phyloP scores from a whole-genome alignment of 1,140 invertebrate genomes.

The Monomorium pharaonis region DNA sequence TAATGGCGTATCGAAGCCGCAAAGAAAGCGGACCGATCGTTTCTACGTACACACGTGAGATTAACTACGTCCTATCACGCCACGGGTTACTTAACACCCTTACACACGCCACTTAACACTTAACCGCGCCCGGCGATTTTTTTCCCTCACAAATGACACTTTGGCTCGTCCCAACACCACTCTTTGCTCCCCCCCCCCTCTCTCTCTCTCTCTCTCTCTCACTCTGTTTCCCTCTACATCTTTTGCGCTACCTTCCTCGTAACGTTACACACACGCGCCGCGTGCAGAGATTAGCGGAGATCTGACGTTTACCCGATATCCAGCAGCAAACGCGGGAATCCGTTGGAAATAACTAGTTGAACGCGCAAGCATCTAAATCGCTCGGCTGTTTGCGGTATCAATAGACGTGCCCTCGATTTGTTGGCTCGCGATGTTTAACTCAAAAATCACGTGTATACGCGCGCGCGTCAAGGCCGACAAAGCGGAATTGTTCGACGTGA shows the following conservation, averaged over 20 bases:
- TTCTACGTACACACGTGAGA: constrained; percentile 52
- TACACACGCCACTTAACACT: constrained; percentile 69
- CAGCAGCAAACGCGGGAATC: not conserved
- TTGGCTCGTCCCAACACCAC: not conserved
- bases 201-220: too few species aligned
- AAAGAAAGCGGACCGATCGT: constrained; percentile 31
- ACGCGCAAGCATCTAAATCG: not conserved
- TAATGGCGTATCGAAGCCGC: constrained; percentile 14
- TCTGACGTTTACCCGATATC: not conserved
- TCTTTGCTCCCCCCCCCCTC: too few species aligned
- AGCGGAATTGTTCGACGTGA: not conserved
- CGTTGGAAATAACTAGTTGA: not conserved
- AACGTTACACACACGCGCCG: not conserved
- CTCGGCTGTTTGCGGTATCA: not conserved
- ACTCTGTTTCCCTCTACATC: not conserved
- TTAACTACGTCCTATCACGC: constrained; percentile 63
- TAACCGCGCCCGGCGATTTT: constrained; percentile 55
- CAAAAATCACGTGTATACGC: not conserved
- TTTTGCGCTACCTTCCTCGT: not conserved
- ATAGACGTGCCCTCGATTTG: not conserved
- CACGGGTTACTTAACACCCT: constrained; percentile 64
- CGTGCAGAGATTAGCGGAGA: not conserved
- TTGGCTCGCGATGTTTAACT: not conserved
- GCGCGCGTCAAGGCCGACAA: not conserved
- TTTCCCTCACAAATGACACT: constrained; percentile 10